These are phyloP conservation scores for Galaxias olidus DNA, from an alignment of 2,797 vertebrate genomes.

Conservation along the genomic window DNA sequence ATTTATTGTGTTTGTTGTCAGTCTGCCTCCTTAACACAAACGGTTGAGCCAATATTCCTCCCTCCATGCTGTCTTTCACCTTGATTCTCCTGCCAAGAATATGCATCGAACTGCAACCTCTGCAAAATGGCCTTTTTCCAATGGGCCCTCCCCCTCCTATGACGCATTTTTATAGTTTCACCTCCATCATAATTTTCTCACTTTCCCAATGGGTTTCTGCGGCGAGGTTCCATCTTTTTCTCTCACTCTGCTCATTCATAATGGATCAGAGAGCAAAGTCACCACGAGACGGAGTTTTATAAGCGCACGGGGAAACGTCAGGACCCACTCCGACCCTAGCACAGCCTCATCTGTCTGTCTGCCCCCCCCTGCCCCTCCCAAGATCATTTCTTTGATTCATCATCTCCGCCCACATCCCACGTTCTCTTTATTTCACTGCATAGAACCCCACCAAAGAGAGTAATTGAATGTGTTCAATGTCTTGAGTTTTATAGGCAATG, in stretches of 20 bases:
- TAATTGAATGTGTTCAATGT: not conserved
- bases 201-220: conserved; percentile 33
- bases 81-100: conserved; percentile 43
- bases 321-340: too few relatives aligned
- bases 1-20: not conserved
- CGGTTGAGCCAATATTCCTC: not conserved
- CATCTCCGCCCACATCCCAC: too few relatives aligned
- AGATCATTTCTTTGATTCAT: too few relatives aligned
- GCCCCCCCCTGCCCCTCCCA: too few relatives aligned
- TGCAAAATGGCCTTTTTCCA: conserved; percentile 24
- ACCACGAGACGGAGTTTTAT: not conserved
- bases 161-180: conserved; percentile 26
- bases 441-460: not conserved
- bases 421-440: too few relatives aligned
- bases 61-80: conserved; percentile 31
- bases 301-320: too few relatives aligned
- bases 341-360: too few relatives aligned
- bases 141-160: too few relatives aligned
- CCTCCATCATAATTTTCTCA: conserved; percentile 37
- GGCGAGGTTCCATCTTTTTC: not conserved
- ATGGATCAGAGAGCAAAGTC: conserved; percentile 30
- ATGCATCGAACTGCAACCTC: conserved; percentile 24
- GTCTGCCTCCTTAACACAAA: not conserved
- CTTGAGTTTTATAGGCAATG: conserved; percentile 11
- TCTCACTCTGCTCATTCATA: conserved; percentile 23